phyloP scores from a whole-genome alignment of 2,888 invertebrate genomes.

The Eristalis arbustorum region DNA sequence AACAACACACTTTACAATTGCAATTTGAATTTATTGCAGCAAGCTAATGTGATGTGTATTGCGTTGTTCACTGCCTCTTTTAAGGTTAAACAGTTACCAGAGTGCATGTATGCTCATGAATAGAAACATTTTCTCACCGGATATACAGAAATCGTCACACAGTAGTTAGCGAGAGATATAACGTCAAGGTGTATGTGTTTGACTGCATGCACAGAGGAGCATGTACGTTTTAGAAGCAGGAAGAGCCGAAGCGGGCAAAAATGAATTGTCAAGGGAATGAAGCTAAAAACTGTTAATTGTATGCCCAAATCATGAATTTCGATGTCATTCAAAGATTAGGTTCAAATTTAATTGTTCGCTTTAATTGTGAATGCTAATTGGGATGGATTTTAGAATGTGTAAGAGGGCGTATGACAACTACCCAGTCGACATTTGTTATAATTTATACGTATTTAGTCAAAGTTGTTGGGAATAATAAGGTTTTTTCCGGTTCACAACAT shows the following conservation, averaged over 20 bases:
- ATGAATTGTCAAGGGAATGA: not conserved
- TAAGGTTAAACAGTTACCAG: not conserved
- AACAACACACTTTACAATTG: not conserved
- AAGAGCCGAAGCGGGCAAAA: not conserved
- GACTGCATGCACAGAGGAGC: not conserved
- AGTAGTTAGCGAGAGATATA: not conserved
- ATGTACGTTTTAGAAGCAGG: no score
- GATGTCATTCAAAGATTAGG: constrained; percentile 10
- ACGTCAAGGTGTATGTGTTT: not conserved
- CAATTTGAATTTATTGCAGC: not conserved
- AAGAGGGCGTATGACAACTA: not conserved
- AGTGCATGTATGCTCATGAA: not conserved
- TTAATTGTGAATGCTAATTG: constrained; percentile 8
- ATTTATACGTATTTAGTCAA: not conserved
- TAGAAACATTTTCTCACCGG: not conserved
- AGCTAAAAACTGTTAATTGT: constrained; percentile 3
- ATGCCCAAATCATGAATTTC: constrained; percentile 1
- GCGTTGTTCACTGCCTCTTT: not conserved
- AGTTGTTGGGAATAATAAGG: not conserved
- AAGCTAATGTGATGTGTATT: not conserved
- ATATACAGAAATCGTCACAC: not conserved
- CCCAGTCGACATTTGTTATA: not conserved
- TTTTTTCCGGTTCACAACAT: not conserved
- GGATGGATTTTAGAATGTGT: constrained; percentile 7
- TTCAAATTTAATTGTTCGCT: not conserved